A percentile compares a stretch with the other conserved stretches of the same genome.
Evolutionary conservation across 2,113 vertebrate species (phyloP).

Genomic region (Mungos mungo): DNA sequence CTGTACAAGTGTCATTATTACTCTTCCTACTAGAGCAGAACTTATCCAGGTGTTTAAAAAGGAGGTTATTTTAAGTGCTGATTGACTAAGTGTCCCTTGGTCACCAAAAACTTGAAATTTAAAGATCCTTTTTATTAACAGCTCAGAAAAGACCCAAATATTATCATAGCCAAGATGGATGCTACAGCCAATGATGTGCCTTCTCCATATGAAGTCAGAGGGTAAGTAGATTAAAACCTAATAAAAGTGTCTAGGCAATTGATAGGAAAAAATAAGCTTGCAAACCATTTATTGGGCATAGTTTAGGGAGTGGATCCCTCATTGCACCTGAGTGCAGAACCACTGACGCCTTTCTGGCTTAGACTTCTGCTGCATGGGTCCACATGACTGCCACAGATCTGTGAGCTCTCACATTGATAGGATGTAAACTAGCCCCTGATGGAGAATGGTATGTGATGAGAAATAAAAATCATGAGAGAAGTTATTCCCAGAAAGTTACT

Average conservation of each 20-base stretch:
- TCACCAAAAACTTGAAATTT: neutral
- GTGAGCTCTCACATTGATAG: neutral
- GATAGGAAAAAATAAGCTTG: neutral
- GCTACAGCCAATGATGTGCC: slow-evolving; percentile 99
- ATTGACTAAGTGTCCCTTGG: neutral
- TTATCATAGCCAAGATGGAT: slow-evolving; percentile 98
- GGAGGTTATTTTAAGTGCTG: slow-evolving; percentile 1
- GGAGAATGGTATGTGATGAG: neutral
- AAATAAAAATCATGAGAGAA: slow-evolving; percentile 45
- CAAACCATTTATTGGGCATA: neutral
- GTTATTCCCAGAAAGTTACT: neutral
- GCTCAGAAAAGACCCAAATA: slow-evolving; percentile 92
- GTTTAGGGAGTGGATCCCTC: neutral
- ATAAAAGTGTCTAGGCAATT: neutral
- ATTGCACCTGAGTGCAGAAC: neutral
- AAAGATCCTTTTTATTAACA: slow-evolving; percentile 79
- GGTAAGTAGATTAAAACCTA: slow-evolving; percentile 86
- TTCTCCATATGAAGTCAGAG: slow-evolving; percentile 95
- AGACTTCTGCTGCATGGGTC: neutral
- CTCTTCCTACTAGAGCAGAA: neutral
- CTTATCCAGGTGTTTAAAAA: neutral
- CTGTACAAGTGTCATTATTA: neutral
- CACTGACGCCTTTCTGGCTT: neutral
- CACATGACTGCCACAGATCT: neutral
- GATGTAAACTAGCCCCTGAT: neutral